phyloP scores from a whole-genome alignment of 1,140 invertebrate species.

The Vollenhovia emeryi region DNA sequence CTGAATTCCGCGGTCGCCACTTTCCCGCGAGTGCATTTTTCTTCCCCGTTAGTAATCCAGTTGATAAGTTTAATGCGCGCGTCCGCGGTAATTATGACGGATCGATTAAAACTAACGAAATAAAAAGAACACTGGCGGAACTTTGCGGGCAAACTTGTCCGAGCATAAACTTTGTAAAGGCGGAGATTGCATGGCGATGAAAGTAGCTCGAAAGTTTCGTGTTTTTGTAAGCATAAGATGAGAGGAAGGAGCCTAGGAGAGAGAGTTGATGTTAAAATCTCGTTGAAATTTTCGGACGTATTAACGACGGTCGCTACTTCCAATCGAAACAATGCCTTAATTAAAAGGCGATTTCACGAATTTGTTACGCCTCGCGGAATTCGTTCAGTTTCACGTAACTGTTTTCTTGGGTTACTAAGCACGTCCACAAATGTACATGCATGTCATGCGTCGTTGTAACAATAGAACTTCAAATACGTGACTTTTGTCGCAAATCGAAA shows the following conservation, averaged over 20 bases:
- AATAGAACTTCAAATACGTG: slow-evolving; percentile 46
- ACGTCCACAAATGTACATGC: slow-evolving; percentile 16
- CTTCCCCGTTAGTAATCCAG: neutral
- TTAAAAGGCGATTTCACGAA: neutral
- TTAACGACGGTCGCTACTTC: neutral
- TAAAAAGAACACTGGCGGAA: slow-evolving; percentile 26
- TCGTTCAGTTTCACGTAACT: neutral
- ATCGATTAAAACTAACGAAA: slow-evolving; percentile 57
- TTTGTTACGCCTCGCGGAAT: neutral
- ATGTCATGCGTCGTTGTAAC: slow-evolving; percentile 41
- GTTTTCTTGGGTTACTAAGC: slow-evolving; percentile 25
- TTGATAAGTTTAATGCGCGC: slow-evolving; percentile 30
- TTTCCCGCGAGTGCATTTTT: slow-evolving; percentile 20
- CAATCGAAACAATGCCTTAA: slow-evolving; percentile 20
- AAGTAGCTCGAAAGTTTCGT: slow-evolving; percentile 53
- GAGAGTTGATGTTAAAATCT: slow-evolving; percentile 40
- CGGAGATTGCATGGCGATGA: slow-evolving; percentile 57
- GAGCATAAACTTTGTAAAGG: slow-evolving; percentile 53
- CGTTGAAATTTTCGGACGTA: slow-evolving; percentile 38
- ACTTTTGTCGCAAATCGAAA: slow-evolving; percentile 36
- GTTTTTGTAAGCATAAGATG: slow-evolving; percentile 56
- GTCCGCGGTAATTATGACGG: slow-evolving; percentile 49
- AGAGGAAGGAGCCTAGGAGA: neutral
- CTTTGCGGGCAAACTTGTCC: slow-evolving; percentile 42
- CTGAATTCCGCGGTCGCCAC: slow-evolving; percentile 37